Conservation (phyloP, 2,888 invertebrate species). For the Gerris lacustris region DNA sequence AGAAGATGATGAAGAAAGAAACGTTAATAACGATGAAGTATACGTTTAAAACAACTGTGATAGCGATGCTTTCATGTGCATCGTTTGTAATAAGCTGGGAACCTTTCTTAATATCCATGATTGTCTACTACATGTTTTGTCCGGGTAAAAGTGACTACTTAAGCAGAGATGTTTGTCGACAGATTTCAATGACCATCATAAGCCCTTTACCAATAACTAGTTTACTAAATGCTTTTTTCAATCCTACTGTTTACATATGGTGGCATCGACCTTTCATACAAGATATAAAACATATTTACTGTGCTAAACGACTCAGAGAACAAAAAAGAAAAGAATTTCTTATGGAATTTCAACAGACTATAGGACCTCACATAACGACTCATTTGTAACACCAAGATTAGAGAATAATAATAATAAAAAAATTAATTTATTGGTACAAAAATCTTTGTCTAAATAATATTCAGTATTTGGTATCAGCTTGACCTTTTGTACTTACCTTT, state of each 20-base stretch:
- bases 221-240: not conserved
- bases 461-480: no score
- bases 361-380: not conserved
- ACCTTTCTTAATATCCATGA: not conserved
- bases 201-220: not conserved
- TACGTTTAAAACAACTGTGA: not conserved
- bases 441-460: no score
- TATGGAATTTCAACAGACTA: not conserved
- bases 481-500: no score
- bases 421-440: no score
- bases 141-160: not conserved
- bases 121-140: not conserved
- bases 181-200: not conserved
- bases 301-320: not conserved
- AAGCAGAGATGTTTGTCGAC: not conserved
- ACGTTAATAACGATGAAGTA: not conserved
- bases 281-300: not conserved
- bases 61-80: not conserved
- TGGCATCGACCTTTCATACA: not conserved
- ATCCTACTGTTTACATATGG: slow-evolving; percentile 1
- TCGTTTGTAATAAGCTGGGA: not conserved
- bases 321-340: not conserved
- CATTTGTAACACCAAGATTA: not conserved
- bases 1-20: not conserved
- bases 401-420: no score